Evolutionary conservation across 30 jellyfish, hydroid and myxozoan species (phyloP).

Genomic region (Hydractinia echinata): DNA sequence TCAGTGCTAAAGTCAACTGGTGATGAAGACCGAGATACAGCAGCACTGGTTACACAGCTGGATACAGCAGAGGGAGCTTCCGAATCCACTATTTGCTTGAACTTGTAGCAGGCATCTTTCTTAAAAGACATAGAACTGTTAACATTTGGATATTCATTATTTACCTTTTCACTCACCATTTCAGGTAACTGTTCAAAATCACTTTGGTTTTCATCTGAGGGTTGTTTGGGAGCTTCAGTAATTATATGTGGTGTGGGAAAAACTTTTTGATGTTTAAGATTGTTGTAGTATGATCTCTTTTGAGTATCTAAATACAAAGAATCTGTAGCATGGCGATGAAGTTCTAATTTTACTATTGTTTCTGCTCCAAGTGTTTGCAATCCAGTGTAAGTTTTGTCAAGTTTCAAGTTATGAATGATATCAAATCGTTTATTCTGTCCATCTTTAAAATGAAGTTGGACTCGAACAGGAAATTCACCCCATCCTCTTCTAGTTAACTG

Average conservation of each 20-base stretch:
- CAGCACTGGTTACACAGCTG: conserved; percentile 23
- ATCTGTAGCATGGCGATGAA: conserved; percentile 70
- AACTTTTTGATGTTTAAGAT: not conserved
- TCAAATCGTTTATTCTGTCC: conserved; percentile 85
- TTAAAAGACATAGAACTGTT: not conserved
- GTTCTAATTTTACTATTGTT: conserved; percentile 59
- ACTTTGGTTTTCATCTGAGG: not conserved
- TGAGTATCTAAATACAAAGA: not conserved
- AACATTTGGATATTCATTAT: not conserved
- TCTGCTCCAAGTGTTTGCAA: conserved; percentile 96
- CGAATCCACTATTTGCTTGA: not conserved
- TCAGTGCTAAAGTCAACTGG: not conserved
- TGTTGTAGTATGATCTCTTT: not conserved
- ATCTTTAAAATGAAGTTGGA: conserved; percentile 73
- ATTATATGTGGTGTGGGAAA: not conserved
- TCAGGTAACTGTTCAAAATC: not conserved
- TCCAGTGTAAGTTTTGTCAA: conserved; percentile 95
- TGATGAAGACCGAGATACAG: conserved; percentile 18
- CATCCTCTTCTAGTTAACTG: conserved; percentile 94
- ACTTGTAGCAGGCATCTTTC: not conserved
- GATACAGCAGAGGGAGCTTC: conserved; percentile 11
- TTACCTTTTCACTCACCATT: not conserved
- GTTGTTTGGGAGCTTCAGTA: conserved; percentile 7
- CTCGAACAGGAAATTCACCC: conserved; percentile 99
- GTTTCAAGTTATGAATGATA: conserved; percentile 68